These are phyloP conservation scores for Triplophysa bombifrons DNA, from an alignment of 2,797 vertebrate species.

Conservation along the genomic window DNA sequence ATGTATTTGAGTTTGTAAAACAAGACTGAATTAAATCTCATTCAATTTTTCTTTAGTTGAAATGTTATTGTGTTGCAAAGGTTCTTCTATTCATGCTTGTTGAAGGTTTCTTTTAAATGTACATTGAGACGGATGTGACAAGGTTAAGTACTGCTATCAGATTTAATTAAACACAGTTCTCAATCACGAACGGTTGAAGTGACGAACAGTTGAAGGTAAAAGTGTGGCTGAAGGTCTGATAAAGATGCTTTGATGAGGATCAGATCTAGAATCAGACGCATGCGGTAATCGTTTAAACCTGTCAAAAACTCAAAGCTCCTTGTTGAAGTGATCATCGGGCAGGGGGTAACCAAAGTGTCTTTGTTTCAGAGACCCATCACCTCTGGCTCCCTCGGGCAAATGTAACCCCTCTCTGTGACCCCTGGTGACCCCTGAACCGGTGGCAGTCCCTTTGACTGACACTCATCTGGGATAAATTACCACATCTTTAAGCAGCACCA, in stretches of 20 bases:
- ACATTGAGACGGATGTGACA: background rate
- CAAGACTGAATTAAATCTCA: background rate
- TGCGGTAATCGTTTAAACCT: conserved; percentile 66
- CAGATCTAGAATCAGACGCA: conserved; percentile 62
- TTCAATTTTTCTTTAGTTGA: background rate
- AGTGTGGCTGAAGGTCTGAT: conserved; percentile 54
- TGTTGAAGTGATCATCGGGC: conserved; percentile 43
- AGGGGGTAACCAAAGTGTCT: conserved; percentile 74
- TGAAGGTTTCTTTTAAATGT: background rate
- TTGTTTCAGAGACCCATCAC: conserved; percentile 67
- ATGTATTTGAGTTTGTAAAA: background rate
- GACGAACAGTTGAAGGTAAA: conserved; percentile 49
- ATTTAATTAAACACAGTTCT: conserved; percentile 32
- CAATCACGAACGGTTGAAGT: conserved; percentile 46
- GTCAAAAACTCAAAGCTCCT: conserved; percentile 17
- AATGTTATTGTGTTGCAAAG: background rate
- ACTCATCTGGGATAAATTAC: conserved; percentile 75
- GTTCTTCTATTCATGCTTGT: background rate
- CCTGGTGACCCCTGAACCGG: conserved; percentile 64
- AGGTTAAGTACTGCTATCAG: background rate
- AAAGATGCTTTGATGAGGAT: conserved; percentile 62
- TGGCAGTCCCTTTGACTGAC: conserved; percentile 61
- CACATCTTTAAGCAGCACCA: conserved; percentile 23
- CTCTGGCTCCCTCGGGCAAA: conserved; percentile 60
- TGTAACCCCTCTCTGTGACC: conserved; percentile 70